A percentile compares a stretch with the other conserved stretches of the same genome.
phyloP scores from a whole-genome alignment of 2,797 vertebrate species.

The Synanceia verrucosa region DNA sequence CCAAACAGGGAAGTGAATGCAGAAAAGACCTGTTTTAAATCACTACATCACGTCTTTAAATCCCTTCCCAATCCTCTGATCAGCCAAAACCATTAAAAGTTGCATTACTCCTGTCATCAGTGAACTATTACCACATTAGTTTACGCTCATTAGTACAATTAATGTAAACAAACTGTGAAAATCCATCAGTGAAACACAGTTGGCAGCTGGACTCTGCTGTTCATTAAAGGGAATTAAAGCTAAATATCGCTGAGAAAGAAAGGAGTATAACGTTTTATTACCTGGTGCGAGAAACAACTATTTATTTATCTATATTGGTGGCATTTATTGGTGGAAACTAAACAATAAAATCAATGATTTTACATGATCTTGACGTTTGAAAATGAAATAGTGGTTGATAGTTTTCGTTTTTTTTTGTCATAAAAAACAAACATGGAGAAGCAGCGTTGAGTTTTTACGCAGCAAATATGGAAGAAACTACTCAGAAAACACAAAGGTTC shows the following conservation, averaged over 20 bases:
- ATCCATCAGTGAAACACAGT: not conserved
- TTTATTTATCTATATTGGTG: not conserved
- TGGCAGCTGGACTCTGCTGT: constrained; percentile 21
- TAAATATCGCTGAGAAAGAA: constrained; percentile 3
- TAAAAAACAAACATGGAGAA: not conserved
- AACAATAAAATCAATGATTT: not conserved
- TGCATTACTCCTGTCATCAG: constrained; percentile 4
- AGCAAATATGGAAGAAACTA: not conserved
- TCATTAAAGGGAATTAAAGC: constrained; percentile 20
- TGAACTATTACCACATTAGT: constrained; percentile 23
- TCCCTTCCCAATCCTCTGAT: not conserved
- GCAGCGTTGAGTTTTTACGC: not conserved
- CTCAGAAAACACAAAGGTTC: too few species aligned
- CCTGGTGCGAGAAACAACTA: not conserved
- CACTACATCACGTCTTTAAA: not conserved
- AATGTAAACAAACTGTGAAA: constrained; percentile 24
- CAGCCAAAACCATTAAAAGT: constrained; percentile 21
- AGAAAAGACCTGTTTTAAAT: too few species aligned
- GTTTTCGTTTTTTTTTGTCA: too few species aligned
- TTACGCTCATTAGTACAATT: constrained; percentile 38
- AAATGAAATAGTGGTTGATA: not conserved
- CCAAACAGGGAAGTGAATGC: too few species aligned
- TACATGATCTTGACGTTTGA: not conserved
- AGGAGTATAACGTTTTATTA: not conserved
- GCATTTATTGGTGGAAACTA: not conserved